Percentiles rank a stretch among this genome's conserved stretches.
These are phyloP conservation scores for Austrofundulus limnaeus DNA, from an alignment of 2,113 vertebrate genomes.

Conservation along the genomic window DNA sequence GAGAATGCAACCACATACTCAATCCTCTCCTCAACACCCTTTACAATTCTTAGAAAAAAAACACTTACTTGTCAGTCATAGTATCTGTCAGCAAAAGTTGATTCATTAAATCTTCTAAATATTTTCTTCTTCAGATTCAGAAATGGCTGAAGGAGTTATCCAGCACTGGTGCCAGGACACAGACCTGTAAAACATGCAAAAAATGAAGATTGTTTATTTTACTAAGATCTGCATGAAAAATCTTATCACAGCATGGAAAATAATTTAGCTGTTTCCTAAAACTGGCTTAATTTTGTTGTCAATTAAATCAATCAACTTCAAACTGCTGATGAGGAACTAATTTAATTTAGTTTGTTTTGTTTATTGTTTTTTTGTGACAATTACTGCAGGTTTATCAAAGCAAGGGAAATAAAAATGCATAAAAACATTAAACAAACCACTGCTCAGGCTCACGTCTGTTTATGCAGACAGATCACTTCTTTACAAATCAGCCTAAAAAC, in stretches of 20 bases:
- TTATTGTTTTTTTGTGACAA: not conserved
- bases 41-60: constrained; percentile 36
- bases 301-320: no score
- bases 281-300: no score
- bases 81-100: constrained; percentile 72
- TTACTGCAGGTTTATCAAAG: not conserved
- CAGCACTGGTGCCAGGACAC: constrained; percentile 12
- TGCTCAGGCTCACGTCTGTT: constrained; percentile 10
- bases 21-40: constrained; percentile 30
- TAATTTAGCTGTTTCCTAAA: not conserved
- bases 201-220: not conserved
- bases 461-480: constrained; percentile 62
- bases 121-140: constrained; percentile 42
- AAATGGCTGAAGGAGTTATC: constrained; percentile 34
- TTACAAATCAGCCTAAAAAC: constrained; percentile 60
- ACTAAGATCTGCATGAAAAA: not conserved
- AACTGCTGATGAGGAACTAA: not conserved
- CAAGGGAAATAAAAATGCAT: not conserved
- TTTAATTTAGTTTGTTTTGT: not conserved
- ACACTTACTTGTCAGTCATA: constrained; percentile 83
- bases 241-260: not conserved
- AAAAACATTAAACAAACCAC: constrained; percentile 6
- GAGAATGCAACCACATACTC: constrained; percentile 36
- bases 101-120: constrained; percentile 75
- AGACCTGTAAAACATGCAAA: constrained; percentile 43